Conservation (phyloP, 1,140 invertebrate species). For the Conopomorpha cramerella region DNA sequence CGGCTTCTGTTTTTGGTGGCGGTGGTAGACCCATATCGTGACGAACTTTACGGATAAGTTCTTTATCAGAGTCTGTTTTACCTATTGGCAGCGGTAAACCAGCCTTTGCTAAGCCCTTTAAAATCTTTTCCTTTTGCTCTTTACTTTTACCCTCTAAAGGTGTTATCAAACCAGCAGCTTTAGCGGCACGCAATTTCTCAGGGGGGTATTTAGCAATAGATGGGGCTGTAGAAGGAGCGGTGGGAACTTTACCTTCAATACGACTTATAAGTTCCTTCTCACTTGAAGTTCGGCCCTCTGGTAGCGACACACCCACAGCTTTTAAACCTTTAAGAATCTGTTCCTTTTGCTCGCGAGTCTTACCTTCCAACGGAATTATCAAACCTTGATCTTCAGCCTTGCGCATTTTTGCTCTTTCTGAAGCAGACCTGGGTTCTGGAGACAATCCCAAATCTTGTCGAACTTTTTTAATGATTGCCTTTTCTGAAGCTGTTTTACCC, state of each 20-base stretch:
- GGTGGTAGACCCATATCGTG: too few species aligned
- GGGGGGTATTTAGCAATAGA: too few species aligned
- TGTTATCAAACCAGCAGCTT: too few species aligned
- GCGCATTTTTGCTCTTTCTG: slow-evolving; percentile 11
- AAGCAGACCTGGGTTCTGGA: slow-evolving; percentile 10
- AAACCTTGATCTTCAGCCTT: slow-evolving; percentile 10
- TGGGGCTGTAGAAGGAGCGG: too few species aligned
- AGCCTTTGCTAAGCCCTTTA: slow-evolving; percentile 11
- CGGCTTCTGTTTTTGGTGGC: neutral
- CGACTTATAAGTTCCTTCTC: slow-evolving; percentile 15
- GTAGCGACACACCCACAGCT: slow-evolving; percentile 7
- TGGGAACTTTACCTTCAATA: too few species aligned
- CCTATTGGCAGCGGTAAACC: too few species aligned
- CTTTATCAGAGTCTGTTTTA: too few species aligned
- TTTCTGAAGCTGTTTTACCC: neutral
- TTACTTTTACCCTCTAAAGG: too few species aligned
- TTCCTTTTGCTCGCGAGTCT: slow-evolving; percentile 14
- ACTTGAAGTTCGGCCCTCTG: slow-evolving; percentile 12
- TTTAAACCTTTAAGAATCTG: slow-evolving; percentile 11
- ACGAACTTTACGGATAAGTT: too few species aligned
- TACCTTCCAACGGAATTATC: slow-evolving; percentile 15
- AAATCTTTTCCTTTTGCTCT: slow-evolving; percentile 8
- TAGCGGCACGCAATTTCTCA: too few species aligned
- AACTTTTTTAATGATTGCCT: slow-evolving; percentile 1
- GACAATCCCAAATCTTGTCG: too few species aligned